These are phyloP conservation scores for Micropterix aruncella DNA, from an alignment of 2,888 invertebrate genomes.

Conservation along the genomic window DNA sequence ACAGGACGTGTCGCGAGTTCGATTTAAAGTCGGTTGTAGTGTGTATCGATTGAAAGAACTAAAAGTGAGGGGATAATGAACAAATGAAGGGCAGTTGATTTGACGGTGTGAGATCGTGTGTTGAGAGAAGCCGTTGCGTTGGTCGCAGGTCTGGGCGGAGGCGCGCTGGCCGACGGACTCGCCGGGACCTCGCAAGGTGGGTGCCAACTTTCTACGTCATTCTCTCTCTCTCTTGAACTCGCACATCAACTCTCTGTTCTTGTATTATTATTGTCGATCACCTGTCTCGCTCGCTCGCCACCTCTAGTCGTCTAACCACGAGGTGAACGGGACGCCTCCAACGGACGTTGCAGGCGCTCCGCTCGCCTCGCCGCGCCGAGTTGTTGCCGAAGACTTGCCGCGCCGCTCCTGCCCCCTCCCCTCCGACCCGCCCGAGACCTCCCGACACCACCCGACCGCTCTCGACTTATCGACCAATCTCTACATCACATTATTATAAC, in stretches of 20 bases:
- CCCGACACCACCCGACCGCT: neutral
- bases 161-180: slow-evolving; percentile 46
- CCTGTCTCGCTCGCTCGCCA: neutral
- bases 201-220: slow-evolving; percentile 20
- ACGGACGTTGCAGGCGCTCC: neutral
- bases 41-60: too few species aligned
- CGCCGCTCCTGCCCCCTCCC: neutral
- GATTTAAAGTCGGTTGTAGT: too few species aligned
- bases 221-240: neutral
- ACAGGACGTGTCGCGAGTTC: too few species aligned
- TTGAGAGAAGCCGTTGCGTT: slow-evolving; percentile 11
- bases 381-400: neutral
- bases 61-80: neutral
- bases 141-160: slow-evolving; percentile 12
- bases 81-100: neutral
- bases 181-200: slow-evolving; percentile 82
- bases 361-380: neutral
- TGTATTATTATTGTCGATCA: neutral
- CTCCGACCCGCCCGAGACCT: neutral
- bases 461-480: neutral
- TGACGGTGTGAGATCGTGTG: neutral
- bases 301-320: neutral
- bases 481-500: neutral
- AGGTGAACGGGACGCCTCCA: neutral
- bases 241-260: neutral